Percentiles rank a stretch among this genome's conserved stretches.
These are phyloP conservation scores for Dryoscopus gambensis DNA, from an alignment of 2,113 vertebrate genomes.

Conservation along the genomic window DNA sequence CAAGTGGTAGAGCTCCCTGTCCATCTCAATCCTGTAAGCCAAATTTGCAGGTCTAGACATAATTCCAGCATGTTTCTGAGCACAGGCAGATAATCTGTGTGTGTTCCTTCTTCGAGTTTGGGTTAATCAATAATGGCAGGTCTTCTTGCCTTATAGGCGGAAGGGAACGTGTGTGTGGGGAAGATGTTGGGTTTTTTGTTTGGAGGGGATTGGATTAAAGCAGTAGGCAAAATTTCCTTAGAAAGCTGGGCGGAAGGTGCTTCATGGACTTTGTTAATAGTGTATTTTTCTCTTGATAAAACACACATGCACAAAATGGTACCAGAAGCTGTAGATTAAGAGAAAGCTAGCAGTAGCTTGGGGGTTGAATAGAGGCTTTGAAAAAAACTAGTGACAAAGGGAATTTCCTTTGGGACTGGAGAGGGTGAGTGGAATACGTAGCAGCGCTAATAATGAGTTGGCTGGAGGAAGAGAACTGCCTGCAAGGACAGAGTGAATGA, in stretches of 20 bases:
- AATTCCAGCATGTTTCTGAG: not conserved
- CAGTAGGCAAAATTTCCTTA: not conserved
- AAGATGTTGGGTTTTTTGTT: not conserved
- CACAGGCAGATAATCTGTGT: not conserved
- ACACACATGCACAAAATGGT: fast-evolving
- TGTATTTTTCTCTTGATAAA: not conserved
- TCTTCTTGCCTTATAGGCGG: not conserved
- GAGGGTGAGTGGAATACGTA: not conserved
- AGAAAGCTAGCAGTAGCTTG: not conserved
- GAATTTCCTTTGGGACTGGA: not conserved
- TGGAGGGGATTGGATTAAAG: not conserved
- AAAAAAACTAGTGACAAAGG: not conserved
- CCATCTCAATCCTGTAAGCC: not conserved
- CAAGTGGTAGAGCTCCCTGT: not conserved
- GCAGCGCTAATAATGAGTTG: not conserved
- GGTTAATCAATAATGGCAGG: not conserved
- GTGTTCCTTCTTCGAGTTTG: not conserved
- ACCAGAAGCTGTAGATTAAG: not conserved
- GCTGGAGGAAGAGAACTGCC: not conserved
- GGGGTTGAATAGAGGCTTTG: not conserved
- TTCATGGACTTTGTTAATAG: not conserved
- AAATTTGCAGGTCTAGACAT: not conserved
- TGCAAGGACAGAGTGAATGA: not conserved
- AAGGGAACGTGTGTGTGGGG: not conserved
- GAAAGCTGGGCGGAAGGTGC: not conserved